Evolutionary conservation across 2,113 vertebrate species (phyloP), one percentile per base, ranked within the genome.

Genomic region (Actenoides hombroni): DNA sequence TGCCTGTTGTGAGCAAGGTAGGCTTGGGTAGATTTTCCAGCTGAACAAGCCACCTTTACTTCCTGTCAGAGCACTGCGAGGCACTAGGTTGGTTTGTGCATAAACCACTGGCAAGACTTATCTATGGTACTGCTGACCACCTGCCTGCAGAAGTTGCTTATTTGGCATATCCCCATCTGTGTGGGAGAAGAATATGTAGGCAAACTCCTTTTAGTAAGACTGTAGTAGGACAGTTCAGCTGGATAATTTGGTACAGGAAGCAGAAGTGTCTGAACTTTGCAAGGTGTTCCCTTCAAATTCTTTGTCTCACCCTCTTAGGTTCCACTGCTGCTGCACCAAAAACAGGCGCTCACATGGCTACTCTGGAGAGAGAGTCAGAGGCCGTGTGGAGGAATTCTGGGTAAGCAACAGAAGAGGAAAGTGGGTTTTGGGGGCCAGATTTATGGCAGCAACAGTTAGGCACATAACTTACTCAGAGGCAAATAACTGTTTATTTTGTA

Each of bases 341-440:
- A 98, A 89, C 98, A 96, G 77, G 99, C 99, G 0, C 96, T 99
- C 2, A 98, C 98, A 13, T 99, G 99, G 99, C 97, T 99, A 17
- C 97, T 99, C 6, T 99, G 99, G 99, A 98, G 99, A 86, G 99
- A 99, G 97, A 98, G 92, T 46, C 99, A 99, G 95, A 98, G 94
- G n/a, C 99, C 99, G 0, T 98, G 97, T 86, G 99, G 99, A 96
- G 99, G 99, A 88, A 99, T 99, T 97, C 95, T 99, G 87, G 99
- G 99, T 99, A 98, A 98, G 96, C 31, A 75, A 13, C 29, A 42
- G 29, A 51, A 75, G 0, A 5, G 46, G 21, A n/a, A 65, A 46
- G 23, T 42, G 42, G 11, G 3, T 49, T 67, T 61, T 11, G 5
- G 28, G n/a, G 17, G 53, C 10, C 46, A 40, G 13, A 44, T 37